Evolutionary conservation across 2,797 vertebrate species (phyloP).

Genomic region (Eupleurogrammus muticus): DNA sequence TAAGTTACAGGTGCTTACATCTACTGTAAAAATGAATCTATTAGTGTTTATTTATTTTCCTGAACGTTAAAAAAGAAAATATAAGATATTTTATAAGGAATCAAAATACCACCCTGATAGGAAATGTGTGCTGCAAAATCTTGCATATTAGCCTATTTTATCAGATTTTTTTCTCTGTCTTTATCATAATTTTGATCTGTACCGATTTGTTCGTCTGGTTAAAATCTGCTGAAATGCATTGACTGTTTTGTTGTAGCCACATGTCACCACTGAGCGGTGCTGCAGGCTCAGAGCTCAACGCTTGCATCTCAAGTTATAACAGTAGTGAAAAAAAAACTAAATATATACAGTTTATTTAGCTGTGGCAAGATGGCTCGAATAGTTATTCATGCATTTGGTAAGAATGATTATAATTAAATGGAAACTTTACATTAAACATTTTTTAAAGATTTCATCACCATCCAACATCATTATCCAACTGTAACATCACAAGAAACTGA

Average conservation of each 20-base stretch:
- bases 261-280: slow-evolving; percentile 39
- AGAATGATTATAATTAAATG: background rate
- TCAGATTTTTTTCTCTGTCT: too few relatives aligned
- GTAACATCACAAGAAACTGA: background rate
- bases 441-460: background rate
- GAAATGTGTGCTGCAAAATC: background rate
- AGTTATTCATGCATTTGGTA: background rate
- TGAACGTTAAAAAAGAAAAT: background rate
- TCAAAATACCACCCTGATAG: background rate
- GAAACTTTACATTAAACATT: slow-evolving; percentile 14
- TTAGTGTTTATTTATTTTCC: too few relatives aligned
- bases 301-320: background rate
- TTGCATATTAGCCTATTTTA: background rate
- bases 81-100: background rate
- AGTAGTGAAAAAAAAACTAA: background rate
- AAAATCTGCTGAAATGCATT: background rate
- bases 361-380: slow-evolving; percentile 1
- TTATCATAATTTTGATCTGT: too few relatives aligned
- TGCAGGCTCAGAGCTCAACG: background rate
- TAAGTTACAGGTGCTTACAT: background rate
- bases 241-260: slow-evolving; percentile 11
- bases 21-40: background rate
- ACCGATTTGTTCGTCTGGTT: too few relatives aligned
- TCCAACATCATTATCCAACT: background rate
- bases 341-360: slow-evolving; percentile 18